Conservation (phyloP, 2,113 vertebrate species). For the Cyprinodon brontotheroides region DNA sequence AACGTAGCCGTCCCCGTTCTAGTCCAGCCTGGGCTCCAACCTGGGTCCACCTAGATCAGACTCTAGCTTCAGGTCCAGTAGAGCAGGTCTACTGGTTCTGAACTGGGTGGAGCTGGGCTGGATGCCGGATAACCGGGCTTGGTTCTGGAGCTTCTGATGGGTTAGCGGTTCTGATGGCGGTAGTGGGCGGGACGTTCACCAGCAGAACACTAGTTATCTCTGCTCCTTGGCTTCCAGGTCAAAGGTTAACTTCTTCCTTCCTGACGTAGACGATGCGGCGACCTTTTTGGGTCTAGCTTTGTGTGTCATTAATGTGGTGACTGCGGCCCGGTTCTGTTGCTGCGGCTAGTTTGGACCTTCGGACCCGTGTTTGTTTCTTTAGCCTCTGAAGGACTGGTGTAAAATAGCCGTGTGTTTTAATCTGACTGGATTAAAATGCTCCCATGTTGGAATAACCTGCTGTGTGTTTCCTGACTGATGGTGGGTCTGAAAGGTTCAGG, state of each 20-base stretch:
- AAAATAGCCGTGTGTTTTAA: constrained; percentile 79
- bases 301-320: constrained; percentile 7
- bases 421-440: constrained; percentile 76
- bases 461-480: constrained; percentile 18
- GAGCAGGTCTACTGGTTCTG: too few relatives aligned
- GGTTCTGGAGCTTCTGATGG: neutral
- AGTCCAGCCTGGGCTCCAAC: too few relatives aligned
- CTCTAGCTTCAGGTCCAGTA: too few relatives aligned
- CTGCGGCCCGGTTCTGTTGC: constrained; percentile 18
- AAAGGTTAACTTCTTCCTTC: neutral
- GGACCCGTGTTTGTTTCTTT: constrained; percentile 55
- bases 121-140: neutral
- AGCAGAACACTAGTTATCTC: neutral
- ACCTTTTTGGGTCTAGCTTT: constrained; percentile 10
- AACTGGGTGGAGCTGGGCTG: too few relatives aligned
- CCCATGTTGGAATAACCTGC: constrained; percentile 59
- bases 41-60: neutral
- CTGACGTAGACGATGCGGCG: constrained; percentile 1
- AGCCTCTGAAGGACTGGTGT: constrained; percentile 67
- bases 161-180: neutral
- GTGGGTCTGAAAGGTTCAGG: too few relatives aligned
- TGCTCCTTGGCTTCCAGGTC: constrained; percentile 8
- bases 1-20: neutral
- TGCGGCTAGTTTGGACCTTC: constrained; percentile 33
- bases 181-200: constrained; percentile 1